Percentiles rank a stretch among this genome's conserved stretches.
Evolutionary conservation across 1,140 invertebrate species (phyloP).

Genomic region (Galleria mellonella): DNA sequence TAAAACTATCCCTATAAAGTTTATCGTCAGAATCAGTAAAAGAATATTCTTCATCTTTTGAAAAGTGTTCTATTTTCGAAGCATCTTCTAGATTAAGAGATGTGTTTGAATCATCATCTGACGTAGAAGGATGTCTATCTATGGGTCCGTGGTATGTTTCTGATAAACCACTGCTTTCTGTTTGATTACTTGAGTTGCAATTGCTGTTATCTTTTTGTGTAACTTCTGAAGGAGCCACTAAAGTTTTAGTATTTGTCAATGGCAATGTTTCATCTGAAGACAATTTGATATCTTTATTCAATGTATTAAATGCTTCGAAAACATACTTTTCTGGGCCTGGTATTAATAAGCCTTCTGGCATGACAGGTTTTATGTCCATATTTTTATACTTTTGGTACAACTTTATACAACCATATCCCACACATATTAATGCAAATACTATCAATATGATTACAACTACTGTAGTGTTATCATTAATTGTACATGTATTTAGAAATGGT

Average conservation of each 20-base stretch:
- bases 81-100: conserved; percentile 53
- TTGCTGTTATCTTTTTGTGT: conserved; percentile 51
- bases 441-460: conserved; percentile 44
- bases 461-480: conserved; percentile 37
- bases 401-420: conserved; percentile 49
- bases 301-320: conserved; percentile 51
- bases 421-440: conserved; percentile 40
- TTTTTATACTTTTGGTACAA: conserved; percentile 55
- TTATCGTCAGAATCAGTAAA: conserved; percentile 33
- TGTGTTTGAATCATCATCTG: conserved; percentile 55
- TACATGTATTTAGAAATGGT: conserved; percentile 39
- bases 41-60: conserved; percentile 33
- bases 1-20: conserved; percentile 25
- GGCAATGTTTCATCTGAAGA: conserved; percentile 60
- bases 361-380: conserved; percentile 68
- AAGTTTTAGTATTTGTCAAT: conserved; percentile 46
- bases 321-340: conserved; percentile 61
- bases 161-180: conserved; percentile 62
- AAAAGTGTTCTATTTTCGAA: conserved; percentile 27
- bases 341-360: conserved; percentile 54
- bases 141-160: conserved; percentile 44
- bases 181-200: conserved; percentile 57
- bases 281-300: conserved; percentile 59
- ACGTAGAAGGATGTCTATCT: conserved; percentile 49
- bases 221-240: conserved; percentile 34